These are phyloP conservation scores for Luperina testacea DNA, from an alignment of 2,888 invertebrate species.

Conservation along the genomic window DNA sequence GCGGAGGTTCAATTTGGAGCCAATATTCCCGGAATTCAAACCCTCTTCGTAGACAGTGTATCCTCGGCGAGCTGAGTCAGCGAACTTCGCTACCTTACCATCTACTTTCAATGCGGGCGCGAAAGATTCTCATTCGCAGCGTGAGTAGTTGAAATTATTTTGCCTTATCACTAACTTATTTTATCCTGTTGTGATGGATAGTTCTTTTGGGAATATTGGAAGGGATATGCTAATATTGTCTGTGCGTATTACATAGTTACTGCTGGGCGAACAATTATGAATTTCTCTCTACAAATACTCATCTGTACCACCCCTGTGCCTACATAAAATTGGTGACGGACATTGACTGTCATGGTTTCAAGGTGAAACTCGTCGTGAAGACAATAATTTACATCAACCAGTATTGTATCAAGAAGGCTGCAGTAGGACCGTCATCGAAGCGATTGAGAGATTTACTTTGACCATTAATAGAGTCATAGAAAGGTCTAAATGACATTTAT, in stretches of 20 bases:
- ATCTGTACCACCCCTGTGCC: no score
- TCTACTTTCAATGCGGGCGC: constrained; percentile 57
- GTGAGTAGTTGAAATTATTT: constrained; percentile 59
- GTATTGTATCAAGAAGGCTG: no score
- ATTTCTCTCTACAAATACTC: not conserved
- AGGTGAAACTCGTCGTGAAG: not conserved
- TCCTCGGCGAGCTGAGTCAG: constrained; percentile 57
- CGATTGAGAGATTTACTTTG: not conserved
- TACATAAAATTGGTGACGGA: no score
- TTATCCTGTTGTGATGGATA: constrained; percentile 22
- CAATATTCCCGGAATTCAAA: constrained; percentile 49
- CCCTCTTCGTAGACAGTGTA: constrained; percentile 32
- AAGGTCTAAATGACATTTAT: not conserved
- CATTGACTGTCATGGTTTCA: not conserved
- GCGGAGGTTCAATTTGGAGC: constrained; percentile 48
- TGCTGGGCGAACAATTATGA: not conserved
- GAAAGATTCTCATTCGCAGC: constrained; percentile 53
- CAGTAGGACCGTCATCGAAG: not conserved
- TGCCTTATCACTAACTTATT: constrained; percentile 52
- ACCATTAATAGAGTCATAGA: not conserved
- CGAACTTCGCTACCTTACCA: constrained; percentile 37
- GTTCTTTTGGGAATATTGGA: constrained; percentile 1
- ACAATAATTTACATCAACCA: not conserved
- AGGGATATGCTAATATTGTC: constrained; percentile 3
- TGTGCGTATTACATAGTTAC: constrained; percentile 1